Conservation (phyloP, 2,888 invertebrate genomes). For the Ormyrus pomaceus region DNA sequence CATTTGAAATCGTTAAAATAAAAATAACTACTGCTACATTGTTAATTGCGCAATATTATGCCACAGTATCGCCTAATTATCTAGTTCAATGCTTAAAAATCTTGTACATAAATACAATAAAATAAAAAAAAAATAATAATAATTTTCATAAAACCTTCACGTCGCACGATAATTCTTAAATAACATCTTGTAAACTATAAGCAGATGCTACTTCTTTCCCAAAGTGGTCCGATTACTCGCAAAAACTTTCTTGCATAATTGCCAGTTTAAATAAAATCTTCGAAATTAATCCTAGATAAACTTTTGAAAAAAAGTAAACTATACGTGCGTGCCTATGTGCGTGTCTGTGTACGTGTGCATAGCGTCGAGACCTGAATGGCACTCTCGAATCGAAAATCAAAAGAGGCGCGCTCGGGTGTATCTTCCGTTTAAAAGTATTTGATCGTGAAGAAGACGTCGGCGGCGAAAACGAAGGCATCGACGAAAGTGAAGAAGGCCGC, state of each 20-base stretch:
- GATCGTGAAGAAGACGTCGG: slow-evolving; percentile 81
- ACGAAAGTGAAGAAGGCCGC: slow-evolving; percentile 81
- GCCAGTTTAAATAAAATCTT: not conserved
- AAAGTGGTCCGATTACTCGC: slow-evolving; percentile 20
- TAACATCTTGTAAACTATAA: too few species aligned
- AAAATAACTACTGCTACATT: too few species aligned
- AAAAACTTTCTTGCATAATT: not conserved
- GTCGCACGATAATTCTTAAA: too few species aligned
- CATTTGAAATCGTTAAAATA: too few species aligned
- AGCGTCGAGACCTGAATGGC: slow-evolving; percentile 24
- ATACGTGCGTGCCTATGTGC: not conserved
- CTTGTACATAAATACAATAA: not conserved
- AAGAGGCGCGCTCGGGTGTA: not conserved
- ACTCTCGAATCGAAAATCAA: slow-evolving; percentile 22
- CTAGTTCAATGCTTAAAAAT: not conserved
- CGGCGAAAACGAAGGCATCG: slow-evolving; percentile 79
- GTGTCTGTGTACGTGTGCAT: slow-evolving; percentile 4
- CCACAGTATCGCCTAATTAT: not conserved
- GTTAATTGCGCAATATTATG: not conserved
- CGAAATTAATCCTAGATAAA: slow-evolving; percentile 12
- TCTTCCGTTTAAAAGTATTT: slow-evolving; percentile 67
- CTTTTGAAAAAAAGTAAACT: not conserved
- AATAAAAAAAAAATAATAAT: too few species aligned
- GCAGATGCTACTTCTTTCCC: not conserved
- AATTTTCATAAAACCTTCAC: too few species aligned